Evolutionary conservation across 2,888 invertebrate species (phyloP).

Genomic region (Saturnia pavonia): DNA sequence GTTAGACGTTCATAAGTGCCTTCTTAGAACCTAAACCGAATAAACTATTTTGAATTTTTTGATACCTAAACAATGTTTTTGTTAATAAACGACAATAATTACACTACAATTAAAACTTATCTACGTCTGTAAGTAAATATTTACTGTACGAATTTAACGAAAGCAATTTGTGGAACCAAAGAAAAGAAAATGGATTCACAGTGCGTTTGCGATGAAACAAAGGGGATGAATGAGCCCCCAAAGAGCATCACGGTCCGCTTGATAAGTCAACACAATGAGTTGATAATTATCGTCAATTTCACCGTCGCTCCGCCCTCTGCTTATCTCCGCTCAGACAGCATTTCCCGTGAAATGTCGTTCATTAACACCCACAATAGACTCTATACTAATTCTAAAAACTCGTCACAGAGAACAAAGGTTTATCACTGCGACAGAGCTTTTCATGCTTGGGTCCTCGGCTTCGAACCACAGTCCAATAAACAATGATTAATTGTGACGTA

Average conservation of each 20-base stretch:
- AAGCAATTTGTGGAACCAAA: conserved; percentile 1
- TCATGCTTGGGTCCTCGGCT: conserved; percentile 37
- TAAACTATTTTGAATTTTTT: too few species aligned
- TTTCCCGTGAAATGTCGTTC: conserved; percentile 58
- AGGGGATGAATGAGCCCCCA: conserved; percentile 18
- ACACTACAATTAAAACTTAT: too few species aligned
- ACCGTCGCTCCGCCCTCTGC: conserved; percentile 42
- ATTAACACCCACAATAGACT: conserved; percentile 64
- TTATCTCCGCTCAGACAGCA: conserved; percentile 52
- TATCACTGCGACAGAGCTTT: conserved; percentile 45
- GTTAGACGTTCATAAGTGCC: too few species aligned
- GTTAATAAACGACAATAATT: too few species aligned
- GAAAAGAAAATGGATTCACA: conserved; percentile 9
- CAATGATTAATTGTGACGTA: neutral
- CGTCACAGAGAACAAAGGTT: conserved; percentile 54
- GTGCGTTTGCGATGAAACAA: conserved; percentile 12
- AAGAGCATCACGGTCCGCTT: conserved; percentile 21
- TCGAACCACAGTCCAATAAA: conserved; percentile 22
- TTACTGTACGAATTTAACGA: neutral
- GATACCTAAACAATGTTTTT: too few species aligned
- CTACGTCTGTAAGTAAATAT: neutral
- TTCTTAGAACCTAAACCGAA: too few species aligned
- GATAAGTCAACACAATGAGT: conserved; percentile 25
- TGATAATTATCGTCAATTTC: conserved; percentile 36
- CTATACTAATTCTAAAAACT: conserved; percentile 69